Evolutionary conservation across 2,888 invertebrate genomes (phyloP).

Genomic region (Ellobium chinense): DNA sequence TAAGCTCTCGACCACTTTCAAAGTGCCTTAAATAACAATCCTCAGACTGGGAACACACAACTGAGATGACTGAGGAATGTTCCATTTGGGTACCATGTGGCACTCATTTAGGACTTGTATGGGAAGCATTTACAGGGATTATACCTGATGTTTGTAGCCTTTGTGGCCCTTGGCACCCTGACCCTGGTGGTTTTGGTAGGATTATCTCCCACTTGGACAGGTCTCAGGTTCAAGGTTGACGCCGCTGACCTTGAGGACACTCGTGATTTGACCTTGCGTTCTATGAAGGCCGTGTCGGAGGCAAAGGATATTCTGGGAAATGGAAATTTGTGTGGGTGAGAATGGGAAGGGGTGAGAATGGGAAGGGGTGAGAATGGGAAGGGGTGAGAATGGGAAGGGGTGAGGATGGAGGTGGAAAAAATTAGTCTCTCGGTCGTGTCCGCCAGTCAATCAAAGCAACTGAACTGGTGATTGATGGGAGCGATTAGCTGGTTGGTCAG

Average conservation of each 20-base stretch:
- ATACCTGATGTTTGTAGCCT: not conserved
- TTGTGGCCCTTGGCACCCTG: not conserved
- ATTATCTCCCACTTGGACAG: not conserved
- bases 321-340: not conserved
- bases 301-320: constrained; percentile 20
- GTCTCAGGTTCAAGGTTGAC: constrained; percentile 8
- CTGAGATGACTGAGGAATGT: no score
- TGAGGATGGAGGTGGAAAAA: not conserved
- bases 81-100: no score
- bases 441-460: not conserved
- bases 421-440: not conserved
- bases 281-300: not conserved
- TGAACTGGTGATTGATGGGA: no score
- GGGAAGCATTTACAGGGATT: no score
- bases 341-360: not conserved
- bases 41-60: no score
- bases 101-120: no score
- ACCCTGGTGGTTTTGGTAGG: not conserved
- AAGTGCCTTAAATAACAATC: no score
- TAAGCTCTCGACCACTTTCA: no score
- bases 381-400: not conserved
- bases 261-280: not conserved
- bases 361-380: not conserved
- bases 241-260: not conserved
- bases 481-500: no score